Evolutionary conservation across 2,113 vertebrate genomes (phyloP).

Genomic region (Phasianus colchicus): DNA sequence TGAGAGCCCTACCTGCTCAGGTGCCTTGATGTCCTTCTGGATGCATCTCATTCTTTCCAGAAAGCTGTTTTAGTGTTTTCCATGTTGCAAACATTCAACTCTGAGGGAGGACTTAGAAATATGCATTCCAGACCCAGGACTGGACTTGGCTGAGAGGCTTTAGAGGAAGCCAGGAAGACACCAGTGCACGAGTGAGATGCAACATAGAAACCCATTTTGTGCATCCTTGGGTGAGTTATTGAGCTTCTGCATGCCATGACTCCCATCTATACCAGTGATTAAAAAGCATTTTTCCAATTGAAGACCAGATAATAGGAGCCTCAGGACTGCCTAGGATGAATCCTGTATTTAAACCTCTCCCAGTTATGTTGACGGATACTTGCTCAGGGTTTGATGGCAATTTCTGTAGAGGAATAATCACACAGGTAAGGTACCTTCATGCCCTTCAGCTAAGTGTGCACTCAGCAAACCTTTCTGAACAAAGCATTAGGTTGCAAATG

Average conservation of each 20-base stretch:
- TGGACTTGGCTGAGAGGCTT: not conserved
- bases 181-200: fast-evolving
- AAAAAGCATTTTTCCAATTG: not conserved
- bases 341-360: not conserved
- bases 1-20: not conserved
- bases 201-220: fast-evolving
- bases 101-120: not conserved
- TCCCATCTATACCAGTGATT: no score
- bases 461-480: not conserved
- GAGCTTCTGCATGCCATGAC: not conserved
- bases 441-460: not conserved
- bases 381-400: not conserved
- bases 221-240: not conserved
- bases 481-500: not conserved
- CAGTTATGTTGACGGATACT: not conserved
- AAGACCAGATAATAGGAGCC: not conserved
- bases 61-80: not conserved
- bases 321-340: not conserved
- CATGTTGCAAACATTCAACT: fast-evolving
- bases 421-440: not conserved
- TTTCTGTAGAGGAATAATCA: no score
- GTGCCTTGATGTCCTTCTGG: not conserved
- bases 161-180: not conserved
- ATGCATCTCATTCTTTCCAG: not conserved
- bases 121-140: not conserved